Conservation (phyloP, 2,797 vertebrate genomes). For the Holocentrus rufus region DNA sequence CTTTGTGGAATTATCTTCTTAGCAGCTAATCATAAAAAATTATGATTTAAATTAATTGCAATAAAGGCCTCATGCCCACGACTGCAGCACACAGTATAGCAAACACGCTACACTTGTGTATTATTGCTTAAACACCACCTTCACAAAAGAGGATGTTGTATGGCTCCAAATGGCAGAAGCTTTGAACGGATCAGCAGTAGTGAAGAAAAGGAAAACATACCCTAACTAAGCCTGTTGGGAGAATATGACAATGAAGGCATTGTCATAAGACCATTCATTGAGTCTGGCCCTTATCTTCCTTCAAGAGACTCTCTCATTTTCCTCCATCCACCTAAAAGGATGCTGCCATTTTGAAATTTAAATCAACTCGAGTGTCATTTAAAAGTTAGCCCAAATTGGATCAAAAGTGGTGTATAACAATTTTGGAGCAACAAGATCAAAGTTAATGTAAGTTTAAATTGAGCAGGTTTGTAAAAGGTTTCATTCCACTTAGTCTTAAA, state of each 20-base stretch:
- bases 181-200: constrained; percentile 11
- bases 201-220: constrained; percentile 37
- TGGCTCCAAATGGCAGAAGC: constrained; percentile 1
- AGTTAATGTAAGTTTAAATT: neutral
- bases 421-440: constrained; percentile 1
- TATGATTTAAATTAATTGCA: no score
- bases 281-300: constrained; percentile 25
- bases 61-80: no score
- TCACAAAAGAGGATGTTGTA: neutral
- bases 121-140: no score
- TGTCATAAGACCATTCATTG: constrained; percentile 17
- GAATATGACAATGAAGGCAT: neutral
- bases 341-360: constrained; percentile 1
- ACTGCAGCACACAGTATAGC: no score
- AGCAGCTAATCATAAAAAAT: no score
- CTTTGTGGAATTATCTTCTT: no score
- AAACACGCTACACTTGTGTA: no score
- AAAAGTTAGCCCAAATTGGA: neutral
- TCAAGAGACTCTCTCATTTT: neutral
- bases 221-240: constrained; percentile 15
- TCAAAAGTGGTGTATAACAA: neutral
- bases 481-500: no score
- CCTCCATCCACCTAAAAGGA: constrained; percentile 2
- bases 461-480: neutral
- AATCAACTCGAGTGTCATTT: neutral